Evolutionary conservation across 2,888 invertebrate genomes (phyloP).

Genomic region (Macroteleia sp.): DNA sequence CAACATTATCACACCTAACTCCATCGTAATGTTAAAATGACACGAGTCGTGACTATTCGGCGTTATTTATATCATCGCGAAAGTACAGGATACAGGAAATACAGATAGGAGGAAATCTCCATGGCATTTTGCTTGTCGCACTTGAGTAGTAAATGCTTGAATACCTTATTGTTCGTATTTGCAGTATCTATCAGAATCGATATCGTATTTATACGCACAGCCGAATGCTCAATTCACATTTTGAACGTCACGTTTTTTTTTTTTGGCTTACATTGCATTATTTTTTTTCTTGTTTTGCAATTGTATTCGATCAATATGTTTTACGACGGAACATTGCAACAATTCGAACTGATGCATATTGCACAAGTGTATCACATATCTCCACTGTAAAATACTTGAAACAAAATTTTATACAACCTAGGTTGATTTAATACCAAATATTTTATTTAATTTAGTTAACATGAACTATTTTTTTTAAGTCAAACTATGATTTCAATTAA

Average conservation of each 20-base stretch:
- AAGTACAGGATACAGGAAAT: constrained; percentile 67
- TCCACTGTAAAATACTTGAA: too few relatives aligned
- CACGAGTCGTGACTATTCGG: constrained; percentile 70
- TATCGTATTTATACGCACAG: constrained; percentile 31
- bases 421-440: too few relatives aligned
- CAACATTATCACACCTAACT: constrained; percentile 65
- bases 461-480: too few relatives aligned
- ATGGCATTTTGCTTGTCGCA: constrained; percentile 55
- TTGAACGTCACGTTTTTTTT: constrained; percentile 21
- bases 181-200: constrained; percentile 51
- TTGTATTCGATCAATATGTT: constrained; percentile 15
- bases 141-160: constrained; percentile 62
- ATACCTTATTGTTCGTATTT: constrained; percentile 62
- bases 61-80: constrained; percentile 67
- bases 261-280: constrained; percentile 33
- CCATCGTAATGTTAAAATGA: constrained; percentile 72
- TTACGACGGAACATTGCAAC: constrained; percentile 14
- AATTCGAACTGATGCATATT: constrained; percentile 4
- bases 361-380: constrained; percentile 14
- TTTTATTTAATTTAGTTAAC: too few relatives aligned
- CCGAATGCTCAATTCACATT: constrained; percentile 36
- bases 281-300: constrained; percentile 15
- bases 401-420: too few relatives aligned
- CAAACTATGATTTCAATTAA: too few relatives aligned
- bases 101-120: constrained; percentile 61